phyloP scores from a whole-genome alignment of 2,797 vertebrate species.

The Hafferia zeledoni region DNA sequence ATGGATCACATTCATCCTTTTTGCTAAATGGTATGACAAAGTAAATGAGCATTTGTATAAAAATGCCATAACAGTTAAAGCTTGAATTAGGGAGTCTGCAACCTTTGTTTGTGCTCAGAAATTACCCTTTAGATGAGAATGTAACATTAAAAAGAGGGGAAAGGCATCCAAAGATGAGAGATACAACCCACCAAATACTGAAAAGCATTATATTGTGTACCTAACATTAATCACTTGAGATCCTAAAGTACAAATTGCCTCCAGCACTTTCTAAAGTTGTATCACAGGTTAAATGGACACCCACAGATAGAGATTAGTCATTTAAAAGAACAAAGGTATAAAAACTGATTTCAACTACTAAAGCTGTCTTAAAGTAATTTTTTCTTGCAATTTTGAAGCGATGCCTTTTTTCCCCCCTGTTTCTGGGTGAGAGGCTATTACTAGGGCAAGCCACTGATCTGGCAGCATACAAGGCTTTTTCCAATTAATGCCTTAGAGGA shows the following conservation, averaged over 20 bases:
- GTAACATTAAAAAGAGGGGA: neutral
- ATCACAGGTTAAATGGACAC: slow-evolving; percentile 26
- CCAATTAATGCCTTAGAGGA: neutral
- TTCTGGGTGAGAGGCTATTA: neutral
- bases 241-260: neutral
- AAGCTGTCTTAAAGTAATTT: neutral
- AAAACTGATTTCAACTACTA: neutral
- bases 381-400: neutral
- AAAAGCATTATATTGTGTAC: neutral
- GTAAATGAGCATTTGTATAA: slow-evolving; percentile 29
- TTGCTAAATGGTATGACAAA: slow-evolving; percentile 23
- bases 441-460: neutral
- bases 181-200: neutral
- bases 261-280: slow-evolving; percentile 29
- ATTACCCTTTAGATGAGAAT: neutral
- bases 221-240: neutral
- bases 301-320: neutral
- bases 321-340: slow-evolving; percentile 8
- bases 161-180: neutral
- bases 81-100: neutral
- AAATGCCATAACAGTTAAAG: neutral
- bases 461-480: neutral
- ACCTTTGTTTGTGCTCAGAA: slow-evolving; percentile 33
- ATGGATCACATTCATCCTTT: slow-evolving; percentile 2
- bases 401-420: accelerated